Conservation (phyloP, 2,113 vertebrate genomes). For the Cervus canadensis region DNA sequence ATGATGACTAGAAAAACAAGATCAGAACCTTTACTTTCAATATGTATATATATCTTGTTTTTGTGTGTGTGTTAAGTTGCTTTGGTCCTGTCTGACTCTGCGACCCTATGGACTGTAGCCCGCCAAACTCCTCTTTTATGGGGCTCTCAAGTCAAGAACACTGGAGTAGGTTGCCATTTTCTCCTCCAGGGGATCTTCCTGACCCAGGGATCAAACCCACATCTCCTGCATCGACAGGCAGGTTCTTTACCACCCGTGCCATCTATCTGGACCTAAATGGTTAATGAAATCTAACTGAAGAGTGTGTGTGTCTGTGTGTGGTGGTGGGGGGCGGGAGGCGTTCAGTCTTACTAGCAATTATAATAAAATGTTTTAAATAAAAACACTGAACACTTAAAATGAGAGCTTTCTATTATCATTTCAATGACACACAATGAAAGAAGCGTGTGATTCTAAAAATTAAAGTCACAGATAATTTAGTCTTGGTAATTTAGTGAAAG, state of each 20-base stretch:
- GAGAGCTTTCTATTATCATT: not conserved
- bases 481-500: not conserved
- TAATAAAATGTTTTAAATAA: not conserved
- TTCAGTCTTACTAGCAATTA: not conserved
- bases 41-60: not conserved
- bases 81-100: not conserved
- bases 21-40: not conserved
- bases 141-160: not conserved
- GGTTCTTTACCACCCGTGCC: not conserved
- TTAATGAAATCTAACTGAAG: not conserved
- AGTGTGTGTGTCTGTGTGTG: not conserved
- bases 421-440: not conserved
- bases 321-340: fast-evolving
- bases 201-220: too few species aligned
- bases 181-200: too few species aligned
- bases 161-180: not conserved
- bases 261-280: not conserved
- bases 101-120: not conserved
- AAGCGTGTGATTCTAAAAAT: not conserved
- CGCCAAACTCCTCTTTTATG: not conserved
- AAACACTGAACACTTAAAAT: not conserved
- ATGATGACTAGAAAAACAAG: not conserved
- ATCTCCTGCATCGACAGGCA: too few species aligned
- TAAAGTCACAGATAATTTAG: not conserved
- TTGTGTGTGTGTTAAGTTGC: not conserved